Conservation (phyloP, 2,888 invertebrate genomes). For the Crocallis elinguaria region DNA sequence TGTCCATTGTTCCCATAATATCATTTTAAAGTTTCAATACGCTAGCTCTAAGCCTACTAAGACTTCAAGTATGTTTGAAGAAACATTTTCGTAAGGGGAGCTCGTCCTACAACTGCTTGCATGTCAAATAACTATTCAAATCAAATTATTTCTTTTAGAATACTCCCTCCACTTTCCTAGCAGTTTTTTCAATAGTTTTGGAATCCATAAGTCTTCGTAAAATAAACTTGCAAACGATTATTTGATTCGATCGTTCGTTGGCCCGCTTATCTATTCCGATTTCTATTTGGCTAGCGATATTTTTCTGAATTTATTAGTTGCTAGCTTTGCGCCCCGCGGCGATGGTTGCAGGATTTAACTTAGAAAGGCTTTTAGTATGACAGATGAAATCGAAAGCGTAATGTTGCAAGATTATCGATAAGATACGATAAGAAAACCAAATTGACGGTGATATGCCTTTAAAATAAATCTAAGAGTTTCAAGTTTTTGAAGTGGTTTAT, state of each 20-base stretch:
- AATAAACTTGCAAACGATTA: constrained; percentile 5
- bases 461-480: no score
- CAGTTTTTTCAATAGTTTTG: constrained; percentile 21
- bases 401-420: no score
- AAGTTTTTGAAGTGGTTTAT: no score
- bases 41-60: not conserved
- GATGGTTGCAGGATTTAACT: not conserved
- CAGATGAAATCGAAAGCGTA: not conserved
- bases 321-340: not conserved
- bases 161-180: constrained; percentile 14
- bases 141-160: constrained; percentile 23
- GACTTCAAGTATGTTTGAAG: not conserved
- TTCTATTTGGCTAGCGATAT: constrained; percentile 6
- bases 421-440: no score
- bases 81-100: constrained; percentile 14
- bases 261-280: not conserved
- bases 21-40: not conserved
- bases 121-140: constrained; percentile 25
- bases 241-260: not conserved
- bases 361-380: not conserved
- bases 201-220: constrained; percentile 6
- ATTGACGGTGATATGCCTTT: no score
- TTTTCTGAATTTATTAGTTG: constrained; percentile 1
- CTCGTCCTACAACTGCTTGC: constrained; percentile 17
- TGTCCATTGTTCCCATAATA: no score